Evolutionary conservation across 2,888 invertebrate genomes (phyloP).

Genomic region (Lithophane ornitopus): DNA sequence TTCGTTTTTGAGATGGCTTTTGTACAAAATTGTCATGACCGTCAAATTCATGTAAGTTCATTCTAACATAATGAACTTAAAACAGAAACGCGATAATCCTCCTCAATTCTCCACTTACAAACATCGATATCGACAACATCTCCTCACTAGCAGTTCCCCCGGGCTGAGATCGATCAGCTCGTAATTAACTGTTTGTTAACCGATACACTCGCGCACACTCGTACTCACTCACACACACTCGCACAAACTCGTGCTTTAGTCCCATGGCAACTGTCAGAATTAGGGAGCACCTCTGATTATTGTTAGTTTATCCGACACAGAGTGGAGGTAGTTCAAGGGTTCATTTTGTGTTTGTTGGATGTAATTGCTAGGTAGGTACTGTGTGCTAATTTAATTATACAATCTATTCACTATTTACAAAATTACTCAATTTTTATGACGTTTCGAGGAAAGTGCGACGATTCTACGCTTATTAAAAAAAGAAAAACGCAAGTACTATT

Average conservation of each 20-base stretch:
- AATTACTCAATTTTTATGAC: neutral
- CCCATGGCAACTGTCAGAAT: constrained; percentile 53
- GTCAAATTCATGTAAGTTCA: neutral
- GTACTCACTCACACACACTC: constrained; percentile 43
- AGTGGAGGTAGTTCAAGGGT: constrained; percentile 14
- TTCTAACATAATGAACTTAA: neutral
- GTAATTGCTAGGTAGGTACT: neutral
- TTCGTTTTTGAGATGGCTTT: neutral
- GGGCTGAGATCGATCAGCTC: constrained; percentile 82
- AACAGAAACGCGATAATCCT: neutral
- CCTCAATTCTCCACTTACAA: neutral
- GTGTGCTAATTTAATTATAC: neutral
- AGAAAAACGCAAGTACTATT: no score
- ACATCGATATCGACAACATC: constrained; percentile 53
- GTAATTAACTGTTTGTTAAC: constrained; percentile 88
- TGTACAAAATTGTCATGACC: neutral
- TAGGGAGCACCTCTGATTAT: constrained; percentile 41
- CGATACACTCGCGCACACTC: constrained; percentile 72
- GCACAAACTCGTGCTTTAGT: constrained; percentile 20
- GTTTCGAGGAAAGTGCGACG: neutral
- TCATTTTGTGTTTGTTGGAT: neutral
- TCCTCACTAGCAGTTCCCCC: constrained; percentile 69
- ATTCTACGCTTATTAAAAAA: neutral
- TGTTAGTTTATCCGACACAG: constrained; percentile 10
- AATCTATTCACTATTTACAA: neutral